Base-by-base conservation (phyloP, 2,113 vertebrate genomes). In the Macrotus californicus region DNA sequence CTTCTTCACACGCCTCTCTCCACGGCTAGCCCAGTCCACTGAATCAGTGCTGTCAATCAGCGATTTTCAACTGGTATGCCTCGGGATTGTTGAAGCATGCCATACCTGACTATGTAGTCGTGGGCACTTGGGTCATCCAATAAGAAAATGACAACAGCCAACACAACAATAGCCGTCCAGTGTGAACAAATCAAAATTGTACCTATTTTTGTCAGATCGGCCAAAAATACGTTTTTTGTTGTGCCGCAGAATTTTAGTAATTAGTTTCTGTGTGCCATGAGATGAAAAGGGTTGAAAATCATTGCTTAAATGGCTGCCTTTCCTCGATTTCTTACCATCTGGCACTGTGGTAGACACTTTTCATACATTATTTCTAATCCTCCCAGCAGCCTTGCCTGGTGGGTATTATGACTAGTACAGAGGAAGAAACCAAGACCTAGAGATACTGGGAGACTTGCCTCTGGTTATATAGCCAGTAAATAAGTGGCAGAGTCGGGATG, bases 11-110 rank as follows among this genome's bases (percentile, higher is more conserved):
- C 22, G 34, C 31, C 41, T 59, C 19, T 59, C 34, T 18, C 19
- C 43, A 12, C 0, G 0, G 22, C n/a, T 39, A 39, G 50, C 2
- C 12, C 24, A 31, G 26, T 24, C 77, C 31, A 5, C 75, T 21
- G 34, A 13, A 4, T 24, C 81, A 19, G 0, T 5, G 59, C 13
- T 29, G 10, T 61, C 12, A 61, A 26, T 61, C 24, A 61, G 59
- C 43, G 41, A 9, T 31, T 18, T 46, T 75, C 72, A 31, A 7
- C 43, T 8, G 15, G 14, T 10, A 7, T 11, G 72, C 43, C 7
- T 3, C 43, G 18, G 16, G 72, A 31, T 31, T 15, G 26, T 31
- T 29, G 24, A 29, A 73, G 31, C 72, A 46, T 46, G 72, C 43
- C 46, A 46, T 75, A 31, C 43, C 72, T 46, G 14, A 31, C 26